Conservation (phyloP, 2,113 vertebrate species). For the Oreochromis tanganicae region DNA sequence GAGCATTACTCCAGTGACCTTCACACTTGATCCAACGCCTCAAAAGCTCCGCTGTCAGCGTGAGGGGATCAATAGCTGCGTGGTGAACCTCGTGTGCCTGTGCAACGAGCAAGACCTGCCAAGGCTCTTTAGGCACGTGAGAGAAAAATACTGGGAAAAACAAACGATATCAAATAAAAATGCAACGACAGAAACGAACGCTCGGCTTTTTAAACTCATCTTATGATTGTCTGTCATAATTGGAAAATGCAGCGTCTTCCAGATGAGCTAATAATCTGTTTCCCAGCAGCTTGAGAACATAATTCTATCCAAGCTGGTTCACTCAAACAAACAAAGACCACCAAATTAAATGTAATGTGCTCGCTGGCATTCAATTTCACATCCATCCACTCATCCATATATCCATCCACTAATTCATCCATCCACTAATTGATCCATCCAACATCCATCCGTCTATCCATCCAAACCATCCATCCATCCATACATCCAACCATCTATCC, state of each 20-base stretch:
- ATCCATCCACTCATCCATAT: not conserved
- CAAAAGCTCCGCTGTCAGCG: slow-evolving; percentile 29
- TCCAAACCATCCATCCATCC: too few species aligned
- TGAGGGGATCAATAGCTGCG: slow-evolving; percentile 37
- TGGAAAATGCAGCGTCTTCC: not conserved
- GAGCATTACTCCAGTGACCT: slow-evolving; percentile 45
- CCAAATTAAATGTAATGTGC: not conserved
- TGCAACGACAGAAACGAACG: not conserved
- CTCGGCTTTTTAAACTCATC: not conserved
- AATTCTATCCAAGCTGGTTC: not conserved
- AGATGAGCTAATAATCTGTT: slow-evolving; percentile 10
- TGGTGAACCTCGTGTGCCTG: not conserved
- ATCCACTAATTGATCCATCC: not conserved
- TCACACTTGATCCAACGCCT: slow-evolving; percentile 33
- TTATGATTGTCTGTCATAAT: not conserved
- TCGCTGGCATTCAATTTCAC: not conserved
- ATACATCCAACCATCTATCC: rapidly evolving
- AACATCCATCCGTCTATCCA: not conserved
- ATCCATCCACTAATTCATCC: too few species aligned
- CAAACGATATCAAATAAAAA: not conserved
- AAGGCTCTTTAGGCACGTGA: not conserved
- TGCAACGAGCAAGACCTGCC: not conserved
- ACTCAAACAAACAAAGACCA: not conserved
- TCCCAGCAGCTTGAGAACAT: slow-evolving; percentile 11
- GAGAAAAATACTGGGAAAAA: not conserved